Conservation (phyloP, 2,888 invertebrate species). For the Mesorhabditis belari region DNA sequence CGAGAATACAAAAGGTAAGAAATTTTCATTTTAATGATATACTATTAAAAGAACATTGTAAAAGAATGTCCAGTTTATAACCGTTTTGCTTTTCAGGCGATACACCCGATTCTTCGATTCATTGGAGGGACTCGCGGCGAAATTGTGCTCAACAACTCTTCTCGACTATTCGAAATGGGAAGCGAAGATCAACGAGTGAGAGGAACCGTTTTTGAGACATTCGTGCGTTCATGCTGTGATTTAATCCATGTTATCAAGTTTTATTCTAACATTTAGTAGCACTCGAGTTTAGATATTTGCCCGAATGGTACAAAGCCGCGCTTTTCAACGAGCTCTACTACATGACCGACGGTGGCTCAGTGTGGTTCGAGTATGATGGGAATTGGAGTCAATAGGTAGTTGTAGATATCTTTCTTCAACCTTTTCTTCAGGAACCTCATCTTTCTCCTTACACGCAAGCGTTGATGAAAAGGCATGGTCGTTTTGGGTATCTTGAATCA, state of each 20-base stretch:
- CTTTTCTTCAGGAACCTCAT: conserved; percentile 29
- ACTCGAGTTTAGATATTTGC: conserved; percentile 59
- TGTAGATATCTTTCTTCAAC: neutral
- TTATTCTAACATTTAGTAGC: conserved; percentile 2
- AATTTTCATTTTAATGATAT: no score
- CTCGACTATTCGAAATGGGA: conserved; percentile 66
- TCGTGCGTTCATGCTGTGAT: conserved; percentile 44
- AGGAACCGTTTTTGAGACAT: conserved; percentile 68
- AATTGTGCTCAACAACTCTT: conserved; percentile 58
- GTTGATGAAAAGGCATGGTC: conserved; percentile 65
- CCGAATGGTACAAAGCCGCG: conserved; percentile 89
- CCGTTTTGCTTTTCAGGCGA: conserved; percentile 7
- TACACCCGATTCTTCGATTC: conserved; percentile 77
- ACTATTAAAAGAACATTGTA: no score
- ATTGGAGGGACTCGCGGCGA: conserved; percentile 65
- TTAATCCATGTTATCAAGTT: neutral
- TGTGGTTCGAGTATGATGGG: conserved; percentile 48
- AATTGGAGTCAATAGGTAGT: conserved; percentile 19
- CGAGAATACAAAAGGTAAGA: conserved; percentile 66
- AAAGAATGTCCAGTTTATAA: neutral
- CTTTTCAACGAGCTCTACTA: conserved; percentile 90
- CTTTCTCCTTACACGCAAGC: conserved; percentile 39
- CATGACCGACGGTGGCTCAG: conserved; percentile 80
- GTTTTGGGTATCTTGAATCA: conserved; percentile 83
- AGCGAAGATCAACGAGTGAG: conserved; percentile 76